Percentiles rank a stretch among this genome's conserved stretches.
These are phyloP conservation scores for Tolypeutes matacus DNA, from an alignment of 2,797 vertebrate species.

Conservation along the genomic window DNA sequence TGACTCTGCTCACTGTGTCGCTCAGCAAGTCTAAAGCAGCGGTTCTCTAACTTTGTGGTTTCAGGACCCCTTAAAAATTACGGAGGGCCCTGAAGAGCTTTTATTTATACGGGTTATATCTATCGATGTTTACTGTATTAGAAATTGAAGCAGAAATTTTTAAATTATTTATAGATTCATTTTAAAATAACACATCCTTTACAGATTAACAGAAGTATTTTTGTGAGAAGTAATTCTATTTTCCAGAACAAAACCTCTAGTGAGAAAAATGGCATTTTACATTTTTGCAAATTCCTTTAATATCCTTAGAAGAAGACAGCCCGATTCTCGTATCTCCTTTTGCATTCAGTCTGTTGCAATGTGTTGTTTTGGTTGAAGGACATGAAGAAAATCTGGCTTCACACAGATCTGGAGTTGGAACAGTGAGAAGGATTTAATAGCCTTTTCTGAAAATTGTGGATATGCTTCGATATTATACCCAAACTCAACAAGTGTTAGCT, in stretches of 20 bases:
- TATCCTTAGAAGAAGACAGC: neutral
- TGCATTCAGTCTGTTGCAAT: neutral
- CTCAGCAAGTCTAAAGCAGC: too few species aligned
- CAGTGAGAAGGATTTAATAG: neutral
- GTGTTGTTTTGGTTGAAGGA: neutral
- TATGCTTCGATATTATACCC: neutral
- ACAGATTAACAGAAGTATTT: neutral
- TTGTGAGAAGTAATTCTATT: neutral
- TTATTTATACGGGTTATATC: neutral
- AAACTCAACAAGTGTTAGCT: neutral
- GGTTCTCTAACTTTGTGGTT: neutral
- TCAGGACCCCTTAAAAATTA: neutral
- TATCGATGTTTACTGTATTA: neutral
- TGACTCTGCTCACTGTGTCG: neutral
- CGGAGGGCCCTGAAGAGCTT: neutral
- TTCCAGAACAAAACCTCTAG: neutral
- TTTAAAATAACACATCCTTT: neutral
- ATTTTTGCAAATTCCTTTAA: neutral
- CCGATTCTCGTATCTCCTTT: neutral
- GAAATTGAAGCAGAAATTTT: neutral
- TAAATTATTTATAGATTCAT: neutral
- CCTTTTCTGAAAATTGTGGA: neutral
- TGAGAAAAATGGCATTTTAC: neutral
- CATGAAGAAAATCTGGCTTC: neutral
- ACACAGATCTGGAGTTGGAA: neutral